These are phyloP conservation scores for Drosophila seclusa DNA, from an alignment of 2,888 invertebrate species.

Conservation along the genomic window DNA sequence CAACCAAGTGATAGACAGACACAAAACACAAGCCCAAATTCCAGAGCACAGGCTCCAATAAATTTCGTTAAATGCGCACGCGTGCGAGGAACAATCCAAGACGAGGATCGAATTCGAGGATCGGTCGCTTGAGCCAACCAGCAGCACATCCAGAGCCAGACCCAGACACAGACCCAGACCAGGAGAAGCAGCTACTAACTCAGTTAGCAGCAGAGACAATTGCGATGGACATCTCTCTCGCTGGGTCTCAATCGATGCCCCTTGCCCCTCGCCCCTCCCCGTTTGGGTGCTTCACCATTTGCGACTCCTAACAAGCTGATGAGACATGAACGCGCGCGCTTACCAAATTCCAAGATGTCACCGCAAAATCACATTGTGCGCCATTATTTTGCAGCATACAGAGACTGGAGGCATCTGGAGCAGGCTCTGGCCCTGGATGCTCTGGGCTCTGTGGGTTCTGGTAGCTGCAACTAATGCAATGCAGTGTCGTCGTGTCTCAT, in stretches of 20 bases:
- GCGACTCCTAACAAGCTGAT: slow-evolving; percentile 81
- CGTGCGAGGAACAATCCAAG: slow-evolving; percentile 77
- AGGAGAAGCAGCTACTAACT: slow-evolving; percentile 69
- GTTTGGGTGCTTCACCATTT: slow-evolving; percentile 16
- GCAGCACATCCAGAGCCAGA: neutral
- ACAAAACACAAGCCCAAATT: slow-evolving; percentile 79
- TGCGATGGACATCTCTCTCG: slow-evolving; percentile 77
- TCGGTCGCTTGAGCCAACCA: slow-evolving; percentile 10
- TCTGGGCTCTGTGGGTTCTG: slow-evolving; percentile 6
- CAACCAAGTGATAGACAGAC: slow-evolving; percentile 75
- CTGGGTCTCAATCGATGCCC: slow-evolving; percentile 47
- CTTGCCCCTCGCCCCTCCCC: slow-evolving; percentile 1
- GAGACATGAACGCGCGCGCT: slow-evolving; percentile 83
- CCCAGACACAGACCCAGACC: slow-evolving; percentile 11
- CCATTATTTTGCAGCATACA: slow-evolving; percentile 66
- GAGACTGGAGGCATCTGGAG: slow-evolving; percentile 50
- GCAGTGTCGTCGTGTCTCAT: slow-evolving; percentile 78
- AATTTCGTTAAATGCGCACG: slow-evolving; percentile 84
- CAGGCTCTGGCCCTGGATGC: slow-evolving; percentile 19
- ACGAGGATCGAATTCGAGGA: slow-evolving; percentile 22
- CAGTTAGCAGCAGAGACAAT: slow-evolving; percentile 72
- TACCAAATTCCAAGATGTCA: slow-evolving; percentile 83
- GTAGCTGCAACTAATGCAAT: slow-evolving; percentile 72
- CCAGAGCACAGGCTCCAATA: slow-evolving; percentile 82
- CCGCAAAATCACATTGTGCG: slow-evolving; percentile 82